Base-by-base conservation (phyloP, 2,113 vertebrate species). In the Baryphthengus martii region DNA sequence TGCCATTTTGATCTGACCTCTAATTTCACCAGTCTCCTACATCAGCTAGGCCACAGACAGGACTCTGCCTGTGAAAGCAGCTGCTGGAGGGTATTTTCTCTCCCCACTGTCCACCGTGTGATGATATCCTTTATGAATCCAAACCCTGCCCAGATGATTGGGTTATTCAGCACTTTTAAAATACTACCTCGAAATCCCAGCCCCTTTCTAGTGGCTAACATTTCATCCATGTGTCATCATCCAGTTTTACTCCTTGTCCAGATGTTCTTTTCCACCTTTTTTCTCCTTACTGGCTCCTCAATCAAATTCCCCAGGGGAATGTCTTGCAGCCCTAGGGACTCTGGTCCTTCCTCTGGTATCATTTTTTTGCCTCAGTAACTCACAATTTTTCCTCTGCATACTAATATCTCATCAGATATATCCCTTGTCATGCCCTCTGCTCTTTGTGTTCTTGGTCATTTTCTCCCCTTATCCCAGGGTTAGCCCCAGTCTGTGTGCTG, bases 51-150 rank as follows among this genome's bases (percentile, higher is more conserved):
- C 17, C 47, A 21, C 11, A 52, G 85, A 56, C 52, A 44, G 37
- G 44, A 21, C 63, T 49, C 37, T 72, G 42, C 25, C 67, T 82
- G 31, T 1, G 2, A 82, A 72, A 40, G 31, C 52, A 93, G 21
- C 47, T 67, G 58, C 35, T 53, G 15, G 14, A 13, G 29, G 25
- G 17, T 31, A 8, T 63, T 37, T 8, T 68, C 88, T 80, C 42
- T 3, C 23, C 8, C 28, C 11, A 2, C 35, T 40, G n/a, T 39
- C 19, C 24, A 11, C 35, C 0, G 0, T 23, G 40, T 82, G 74
- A 20, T 3, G 1, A 6, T 16, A 21, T 52, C 82, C 35, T 89
- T 82, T 63, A 62, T 49, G 28, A 79, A 44, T 70, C 88, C 72
- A 83, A 26, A 28, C 35, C 35, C 17, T 63, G 9, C 52, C 74